Conservation (phyloP, 2,888 invertebrate species). For the Drosophila percnosoma region DNA sequence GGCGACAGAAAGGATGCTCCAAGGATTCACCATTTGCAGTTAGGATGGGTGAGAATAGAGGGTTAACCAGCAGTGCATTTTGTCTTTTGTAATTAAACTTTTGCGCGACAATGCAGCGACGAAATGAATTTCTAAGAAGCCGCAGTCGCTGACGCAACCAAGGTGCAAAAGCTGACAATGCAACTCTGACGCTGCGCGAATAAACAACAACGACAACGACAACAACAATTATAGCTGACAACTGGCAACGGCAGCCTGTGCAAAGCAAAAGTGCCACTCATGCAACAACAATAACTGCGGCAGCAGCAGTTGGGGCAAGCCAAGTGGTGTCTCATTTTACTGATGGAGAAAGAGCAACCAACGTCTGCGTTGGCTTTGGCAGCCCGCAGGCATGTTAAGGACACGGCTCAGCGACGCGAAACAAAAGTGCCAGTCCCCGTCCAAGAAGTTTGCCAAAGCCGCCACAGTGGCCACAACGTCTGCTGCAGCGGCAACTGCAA, state of each 20-base stretch:
- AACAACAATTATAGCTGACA: conserved; percentile 30
- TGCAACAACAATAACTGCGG: conserved; percentile 29
- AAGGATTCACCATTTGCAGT: background rate
- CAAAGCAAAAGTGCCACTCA: conserved; percentile 66
- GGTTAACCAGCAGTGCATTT: conserved; percentile 54
- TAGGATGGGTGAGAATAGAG: background rate
- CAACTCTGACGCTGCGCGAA: conserved; percentile 48
- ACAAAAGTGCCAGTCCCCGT: conserved; percentile 70
- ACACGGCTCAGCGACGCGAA: conserved; percentile 77
- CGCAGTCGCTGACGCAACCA: conserved; percentile 17
- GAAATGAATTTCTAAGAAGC: conserved; percentile 59
- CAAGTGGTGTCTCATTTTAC: conserved; percentile 19
- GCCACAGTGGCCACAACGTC: conserved; percentile 20
- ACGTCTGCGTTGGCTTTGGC: conserved; percentile 28
- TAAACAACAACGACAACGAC: conserved; percentile 8
- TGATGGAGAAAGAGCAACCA: conserved; percentile 38
- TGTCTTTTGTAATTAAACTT: conserved; percentile 78
- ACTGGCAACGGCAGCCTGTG: conserved; percentile 25
- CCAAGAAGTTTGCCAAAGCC: conserved; percentile 50
- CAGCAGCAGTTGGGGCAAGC: conserved; percentile 1
- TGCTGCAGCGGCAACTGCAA: background rate
- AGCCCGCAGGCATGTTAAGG: conserved; percentile 45
- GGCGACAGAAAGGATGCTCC: conserved; percentile 9
- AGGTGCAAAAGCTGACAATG: conserved; percentile 64
- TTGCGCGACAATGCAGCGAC: conserved; percentile 59